Evolutionary conservation across 2,797 vertebrate genomes (phyloP), one percentile per base, ranked within the genome.

Genomic region (Rhynchonycteris naso): DNA sequence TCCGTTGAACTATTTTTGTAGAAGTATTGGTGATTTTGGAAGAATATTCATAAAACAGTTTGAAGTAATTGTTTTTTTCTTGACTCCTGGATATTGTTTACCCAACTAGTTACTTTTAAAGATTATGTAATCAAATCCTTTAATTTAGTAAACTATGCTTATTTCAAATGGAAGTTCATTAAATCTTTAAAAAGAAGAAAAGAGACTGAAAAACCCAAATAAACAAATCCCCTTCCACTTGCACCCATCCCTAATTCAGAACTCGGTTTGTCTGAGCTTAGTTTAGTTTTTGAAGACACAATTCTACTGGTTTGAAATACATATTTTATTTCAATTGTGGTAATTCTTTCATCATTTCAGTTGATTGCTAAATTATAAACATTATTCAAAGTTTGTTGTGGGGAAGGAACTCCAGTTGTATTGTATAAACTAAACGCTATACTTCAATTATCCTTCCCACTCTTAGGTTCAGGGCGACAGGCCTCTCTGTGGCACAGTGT

Each of bases 291-390:
- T 95, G 97, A 98, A 96, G 94, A 86, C 52, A 90, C 63, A 88
- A 54, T 96, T 75, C 86, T 89, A 50, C 80, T 97, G 97, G 75
- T 94, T 98, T 97, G 86, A 95, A 97, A 94, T 96, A 92, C 89
- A 83, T 98, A 92, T 93, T 97, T 93, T 93, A 93, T 97, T 97
- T 96, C 95, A 92, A 38, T 93, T 96, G 84, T 96, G 93, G 93
- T 97, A 87, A 80, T 97, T 97, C 94, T 16, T 24, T 97, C 94
- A 88, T 97, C 79, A 83, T 98, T 97, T 97, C 88, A 97, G 79
- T 97, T 97, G 97, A 97, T 95, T 97, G 92, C 87, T 98, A 90
- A 97, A 96, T 97, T 98, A 91, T 90, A 96, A 98, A 95, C 61
- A 56, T 93, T 94, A 43, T 89, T 97, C 88, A 86, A 95, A 97